Evolutionary conservation across 2,797 vertebrate genomes (phyloP).

Genomic region (Pangasius mekongensis): DNA sequence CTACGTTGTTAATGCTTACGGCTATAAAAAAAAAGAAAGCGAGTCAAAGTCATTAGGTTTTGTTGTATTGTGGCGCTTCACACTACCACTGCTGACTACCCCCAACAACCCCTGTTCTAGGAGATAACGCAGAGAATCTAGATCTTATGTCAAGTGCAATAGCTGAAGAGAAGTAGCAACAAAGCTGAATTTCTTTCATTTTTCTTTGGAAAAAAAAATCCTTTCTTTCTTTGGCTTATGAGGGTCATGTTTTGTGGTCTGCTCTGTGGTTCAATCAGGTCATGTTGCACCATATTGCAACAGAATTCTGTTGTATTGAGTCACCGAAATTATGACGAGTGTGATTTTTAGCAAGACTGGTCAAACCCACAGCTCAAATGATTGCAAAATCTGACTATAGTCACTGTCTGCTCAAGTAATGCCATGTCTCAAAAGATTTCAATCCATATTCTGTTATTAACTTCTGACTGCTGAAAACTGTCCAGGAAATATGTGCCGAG

Average conservation of each 20-base stretch:
- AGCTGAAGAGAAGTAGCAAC: neutral
- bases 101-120: neutral
- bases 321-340: slow-evolving; percentile 8
- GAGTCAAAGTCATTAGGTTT: neutral
- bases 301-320: neutral
- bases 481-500: neutral
- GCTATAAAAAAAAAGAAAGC: neutral
- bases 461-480: neutral
- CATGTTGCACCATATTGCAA: slow-evolving; percentile 6
- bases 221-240: neutral
- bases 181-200: neutral
- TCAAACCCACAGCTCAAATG: neutral
- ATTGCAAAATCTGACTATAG: neutral
- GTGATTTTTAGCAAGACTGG: neutral
- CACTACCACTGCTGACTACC: neutral
- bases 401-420: neutral
- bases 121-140: neutral
- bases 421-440: neutral
- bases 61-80: neutral
- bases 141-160: neutral
- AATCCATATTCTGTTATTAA: neutral
- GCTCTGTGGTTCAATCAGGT: neutral
- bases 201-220: neutral
- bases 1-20: too few relatives aligned
- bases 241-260: neutral